Conservation (phyloP, 2,888 invertebrate genomes). For the Stegana nigrithorax region DNA sequence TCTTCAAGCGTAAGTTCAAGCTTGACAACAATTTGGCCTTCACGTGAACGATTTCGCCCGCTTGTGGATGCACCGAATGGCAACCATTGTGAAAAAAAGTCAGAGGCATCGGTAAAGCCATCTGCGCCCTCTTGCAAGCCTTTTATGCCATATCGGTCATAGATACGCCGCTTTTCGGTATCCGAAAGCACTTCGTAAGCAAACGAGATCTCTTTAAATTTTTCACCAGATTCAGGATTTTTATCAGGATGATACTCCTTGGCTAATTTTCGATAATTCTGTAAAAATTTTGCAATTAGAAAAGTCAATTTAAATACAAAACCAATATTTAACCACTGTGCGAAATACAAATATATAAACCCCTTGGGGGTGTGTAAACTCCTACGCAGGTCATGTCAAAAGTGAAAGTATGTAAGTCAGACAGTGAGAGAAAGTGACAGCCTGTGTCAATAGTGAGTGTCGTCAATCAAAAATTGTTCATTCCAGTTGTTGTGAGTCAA, state of each 20-base stretch:
- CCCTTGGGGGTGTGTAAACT: too few species aligned
- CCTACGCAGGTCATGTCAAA: too few species aligned
- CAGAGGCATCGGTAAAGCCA: conserved; percentile 69
- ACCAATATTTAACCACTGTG: too few species aligned
- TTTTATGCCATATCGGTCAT: conserved; percentile 88
- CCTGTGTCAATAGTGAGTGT: too few species aligned
- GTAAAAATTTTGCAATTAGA: too few species aligned
- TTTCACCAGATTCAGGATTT: conserved; percentile 90
- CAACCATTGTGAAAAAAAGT: conserved; percentile 78
- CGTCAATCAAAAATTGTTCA: too few species aligned
- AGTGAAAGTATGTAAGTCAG: too few species aligned
- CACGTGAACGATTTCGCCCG: conserved; percentile 70
- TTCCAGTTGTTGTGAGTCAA: too few species aligned
- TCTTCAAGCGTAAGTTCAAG: conserved; percentile 90
- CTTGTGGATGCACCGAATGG: conserved; percentile 71
- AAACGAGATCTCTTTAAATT: conserved; percentile 95
- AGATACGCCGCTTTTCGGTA: conserved; percentile 84
- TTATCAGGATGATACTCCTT: conserved; percentile 95
- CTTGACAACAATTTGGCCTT: conserved; percentile 82
- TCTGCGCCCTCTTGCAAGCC: conserved; percentile 85
- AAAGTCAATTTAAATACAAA: too few species aligned
- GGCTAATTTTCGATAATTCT: conserved; percentile 92
- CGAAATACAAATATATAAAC: too few species aligned
- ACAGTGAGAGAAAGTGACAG: too few species aligned
- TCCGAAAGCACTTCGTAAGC: conserved; percentile 94